Base-by-base conservation (phyloP, 1,140 invertebrate species). In the Tribolium madens region DNA sequence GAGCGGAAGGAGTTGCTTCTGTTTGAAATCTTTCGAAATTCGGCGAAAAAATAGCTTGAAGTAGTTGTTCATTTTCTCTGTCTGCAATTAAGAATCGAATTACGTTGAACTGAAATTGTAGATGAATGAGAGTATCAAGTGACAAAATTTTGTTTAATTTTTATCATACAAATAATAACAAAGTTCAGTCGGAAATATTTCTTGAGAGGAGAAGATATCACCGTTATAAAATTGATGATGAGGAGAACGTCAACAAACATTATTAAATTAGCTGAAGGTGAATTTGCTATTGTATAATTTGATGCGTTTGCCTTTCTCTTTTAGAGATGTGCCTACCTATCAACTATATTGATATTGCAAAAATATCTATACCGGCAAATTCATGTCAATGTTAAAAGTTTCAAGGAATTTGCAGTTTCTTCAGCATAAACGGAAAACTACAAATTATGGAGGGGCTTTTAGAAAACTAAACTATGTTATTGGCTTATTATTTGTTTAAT, bases 1-100 rank as follows among this genome's bases (percentile, higher is more conserved):
- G 14, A 94, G 81, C 1, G 93, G 91, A 75, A 93, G 86, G 4
- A 94, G 85, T 83, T 94, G 90, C 81, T 92, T 93, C 78, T 92
- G 91, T 74, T 88, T 88, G 77, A 94, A 90, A 84, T 94, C 93
- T 77, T 92, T 90, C 72, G 88, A 85, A 73, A 94, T 92, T 78
- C 92, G 85, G 79, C 88, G 85, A 79, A 90, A 91, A 81, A 92
- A 92, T 46, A 87, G 87, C 48, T 88, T 89, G 76, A 91, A 76
- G 75, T 90, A 86, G 85, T 88, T 86, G 88, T 90, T 91, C 90
- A 91, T 91, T 80, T 85, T 88, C 17, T n/a, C 17, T 10, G 31
- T 57, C 47, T 33, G 21, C 6, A 21, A 57, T 36, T 36, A 21
- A 21, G 18, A 26, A 26, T 26, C 21, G 21, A 26, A 5, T 26